These are phyloP conservation scores for Diaperis boleti DNA, from an alignment of 2,888 invertebrate genomes.

Conservation along the genomic window DNA sequence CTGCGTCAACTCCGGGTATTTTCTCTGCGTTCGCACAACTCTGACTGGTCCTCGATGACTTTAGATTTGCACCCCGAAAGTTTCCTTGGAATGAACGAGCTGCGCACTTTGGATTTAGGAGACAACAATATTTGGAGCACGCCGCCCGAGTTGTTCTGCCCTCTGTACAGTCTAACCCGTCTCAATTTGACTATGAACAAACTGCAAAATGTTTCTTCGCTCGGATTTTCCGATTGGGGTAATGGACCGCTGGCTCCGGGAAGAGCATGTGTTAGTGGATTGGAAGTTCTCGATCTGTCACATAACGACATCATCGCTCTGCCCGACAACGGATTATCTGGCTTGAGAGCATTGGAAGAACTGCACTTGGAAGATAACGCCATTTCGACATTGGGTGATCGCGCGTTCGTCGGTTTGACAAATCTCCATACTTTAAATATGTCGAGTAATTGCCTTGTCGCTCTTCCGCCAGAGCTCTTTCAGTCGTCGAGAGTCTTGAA, in stretches of 20 bases:
- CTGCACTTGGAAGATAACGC: slow-evolving; percentile 82
- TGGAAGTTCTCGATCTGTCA: slow-evolving; percentile 80
- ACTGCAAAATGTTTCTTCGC: slow-evolving; percentile 80
- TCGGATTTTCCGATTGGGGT: slow-evolving; percentile 82
- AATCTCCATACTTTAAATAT: slow-evolving; percentile 80
- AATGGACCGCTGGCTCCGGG: slow-evolving; percentile 72
- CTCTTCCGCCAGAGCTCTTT: slow-evolving; percentile 83
- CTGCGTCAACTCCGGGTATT: slow-evolving; percentile 76
- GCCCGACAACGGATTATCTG: slow-evolving; percentile 79
- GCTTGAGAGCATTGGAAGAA: slow-evolving; percentile 76
- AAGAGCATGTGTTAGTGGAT: slow-evolving; percentile 75
- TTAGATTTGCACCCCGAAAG: slow-evolving; percentile 81
- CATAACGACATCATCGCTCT: slow-evolving; percentile 79
- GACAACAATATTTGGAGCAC: slow-evolving; percentile 84
- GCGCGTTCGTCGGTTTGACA: slow-evolving; percentile 78
- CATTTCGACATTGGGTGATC: slow-evolving; percentile 79
- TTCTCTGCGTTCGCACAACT: slow-evolving; percentile 80
- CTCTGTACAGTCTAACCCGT: slow-evolving; percentile 75
- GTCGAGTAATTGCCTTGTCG: slow-evolving; percentile 82
- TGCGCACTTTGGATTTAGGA: slow-evolving; percentile 77
- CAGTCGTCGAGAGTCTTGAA: slow-evolving; percentile 78
- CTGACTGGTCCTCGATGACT: slow-evolving; percentile 84
- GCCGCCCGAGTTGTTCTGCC: slow-evolving; percentile 80
- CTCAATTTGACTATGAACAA: slow-evolving; percentile 83
- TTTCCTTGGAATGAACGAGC: slow-evolving; percentile 76